Evolutionary conservation across 2,113 vertebrate species (phyloP), one percentile per base, ranked within the genome.

Genomic region (Mohoua ochrocephala): DNA sequence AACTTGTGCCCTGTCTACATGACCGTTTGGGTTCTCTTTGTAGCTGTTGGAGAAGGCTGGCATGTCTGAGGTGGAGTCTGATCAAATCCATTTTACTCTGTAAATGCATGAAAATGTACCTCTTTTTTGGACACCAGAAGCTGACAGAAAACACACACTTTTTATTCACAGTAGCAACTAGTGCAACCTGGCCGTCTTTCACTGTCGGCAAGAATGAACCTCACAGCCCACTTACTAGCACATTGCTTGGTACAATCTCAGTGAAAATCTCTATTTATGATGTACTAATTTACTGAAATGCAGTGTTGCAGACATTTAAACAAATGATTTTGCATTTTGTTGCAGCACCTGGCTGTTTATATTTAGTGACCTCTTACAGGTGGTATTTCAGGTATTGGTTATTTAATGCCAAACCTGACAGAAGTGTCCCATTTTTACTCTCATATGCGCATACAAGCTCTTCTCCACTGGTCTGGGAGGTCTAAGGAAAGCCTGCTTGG

Each of bases 1-100:
- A n/a, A 11, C 23, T 37, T 64, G 7, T 23, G 17, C 21, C 12
- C 19, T 23, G 3, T 35, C 37, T 73, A 7, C 8, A 10, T 0
- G 3, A 54, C 14, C 2, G 1, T 65, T 78, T 53, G 20, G 2
- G 4, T 69, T 76, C 14, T 39, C 37, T 37, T 2, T 2, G 21
- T 20, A 53, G 67, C 24, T 2, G 1, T 9, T 56, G n/a, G 30
- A 86, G 61, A 52, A 75, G n/a, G 11, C 5, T 63, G 31, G 12
- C 2, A 4, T 8, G 7, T 57, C 37, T 80, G 75, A 69, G 28
- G 59, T 8, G 4, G 8, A 60, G 47, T 31, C 44, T 79, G 26
- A 42, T 28, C 41, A 69, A 28, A 20, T 18, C 21, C 12, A 22
- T 79, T 73, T 65, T 50, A 47, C 6, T 59, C 6, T 37, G n/a